These are phyloP conservation scores for Pagrus major DNA, from an alignment of 2,113 vertebrate genomes.

Conservation along the genomic window DNA sequence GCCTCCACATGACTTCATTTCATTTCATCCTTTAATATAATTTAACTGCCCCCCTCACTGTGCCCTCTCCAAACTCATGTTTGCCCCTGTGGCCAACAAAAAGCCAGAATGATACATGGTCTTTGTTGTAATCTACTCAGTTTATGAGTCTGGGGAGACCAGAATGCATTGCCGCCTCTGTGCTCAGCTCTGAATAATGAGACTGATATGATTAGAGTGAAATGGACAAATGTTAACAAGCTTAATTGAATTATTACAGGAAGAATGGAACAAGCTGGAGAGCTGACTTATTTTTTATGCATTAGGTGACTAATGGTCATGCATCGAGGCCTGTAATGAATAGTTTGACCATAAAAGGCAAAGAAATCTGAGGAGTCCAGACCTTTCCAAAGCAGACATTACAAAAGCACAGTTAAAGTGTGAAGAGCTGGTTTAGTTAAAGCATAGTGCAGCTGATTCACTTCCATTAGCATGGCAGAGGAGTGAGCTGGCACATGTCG, in stretches of 20 bases:
- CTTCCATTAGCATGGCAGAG: slow-evolving; percentile 1
- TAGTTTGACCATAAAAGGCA: slow-evolving; percentile 77
- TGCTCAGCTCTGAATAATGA: slow-evolving; percentile 4
- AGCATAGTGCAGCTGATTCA: not conserved
- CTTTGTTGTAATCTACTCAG: slow-evolving; percentile 35
- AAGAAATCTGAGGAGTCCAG: not conserved
- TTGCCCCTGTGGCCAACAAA: slow-evolving; percentile 12
- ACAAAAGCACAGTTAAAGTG: not conserved
- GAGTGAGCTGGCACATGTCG: slow-evolving; percentile 4
- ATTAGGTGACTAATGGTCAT: not conserved
- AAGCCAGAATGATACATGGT: slow-evolving; percentile 23
- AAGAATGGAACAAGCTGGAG: not conserved
- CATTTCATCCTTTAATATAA: slow-evolving; percentile 30
- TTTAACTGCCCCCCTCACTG: slow-evolving; percentile 1
- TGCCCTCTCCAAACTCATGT: slow-evolving; percentile 12
- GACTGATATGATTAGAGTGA: slow-evolving; percentile 3
- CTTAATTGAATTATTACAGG: not conserved
- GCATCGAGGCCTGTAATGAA: slow-evolving; percentile 19
- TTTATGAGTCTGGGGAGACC: slow-evolving; percentile 28
- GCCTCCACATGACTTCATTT: slow-evolving; percentile 24
- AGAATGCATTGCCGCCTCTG: slow-evolving; percentile 3
- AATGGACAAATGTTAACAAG: slow-evolving; percentile 13
- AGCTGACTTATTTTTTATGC: not conserved
- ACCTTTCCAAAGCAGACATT: not conserved
- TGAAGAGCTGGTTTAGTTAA: not conserved